These are phyloP conservation scores for Pelobates cultripes DNA, from an alignment of 2,797 vertebrate genomes.

Conservation along the genomic window DNA sequence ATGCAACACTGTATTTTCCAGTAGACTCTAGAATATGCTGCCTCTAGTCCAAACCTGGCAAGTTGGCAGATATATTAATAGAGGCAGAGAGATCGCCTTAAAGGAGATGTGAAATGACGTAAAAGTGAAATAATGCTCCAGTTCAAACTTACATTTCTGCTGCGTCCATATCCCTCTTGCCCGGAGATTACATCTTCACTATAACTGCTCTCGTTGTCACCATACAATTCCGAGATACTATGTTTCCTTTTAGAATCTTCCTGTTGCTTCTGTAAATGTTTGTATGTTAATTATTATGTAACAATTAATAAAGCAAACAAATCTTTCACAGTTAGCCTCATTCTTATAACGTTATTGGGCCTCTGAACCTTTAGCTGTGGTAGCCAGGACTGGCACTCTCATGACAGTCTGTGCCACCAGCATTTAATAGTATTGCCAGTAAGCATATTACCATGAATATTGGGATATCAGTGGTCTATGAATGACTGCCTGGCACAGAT, in stretches of 20 bases:
- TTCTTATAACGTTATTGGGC: no score
- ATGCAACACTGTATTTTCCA: no score
- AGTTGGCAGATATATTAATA: no score
- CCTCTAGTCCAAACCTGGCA: no score
- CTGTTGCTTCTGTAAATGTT: conserved; percentile 25
- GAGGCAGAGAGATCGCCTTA: no score
- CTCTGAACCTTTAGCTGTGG: no score
- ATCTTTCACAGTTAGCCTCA: no score
- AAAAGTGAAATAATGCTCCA: neutral
- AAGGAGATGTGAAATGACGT: no score
- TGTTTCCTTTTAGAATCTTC: conserved; percentile 28
- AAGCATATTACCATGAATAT: neutral
- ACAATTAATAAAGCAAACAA: neutral
- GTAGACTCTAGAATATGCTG: no score
- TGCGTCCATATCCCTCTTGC: conserved; percentile 23
- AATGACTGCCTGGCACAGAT: neutral
- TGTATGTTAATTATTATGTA: neutral
- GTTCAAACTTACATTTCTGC: conserved; percentile 36
- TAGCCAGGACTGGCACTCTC: neutral
- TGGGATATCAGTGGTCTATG: neutral
- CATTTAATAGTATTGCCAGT: neutral
- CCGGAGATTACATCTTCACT: conserved; percentile 23
- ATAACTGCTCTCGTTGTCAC: conserved; percentile 41
- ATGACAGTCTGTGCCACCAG: neutral
- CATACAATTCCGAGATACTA: conserved; percentile 24